phyloP scores from a whole-genome alignment of 2,888 invertebrate species.

The Augiades crinisus region DNA sequence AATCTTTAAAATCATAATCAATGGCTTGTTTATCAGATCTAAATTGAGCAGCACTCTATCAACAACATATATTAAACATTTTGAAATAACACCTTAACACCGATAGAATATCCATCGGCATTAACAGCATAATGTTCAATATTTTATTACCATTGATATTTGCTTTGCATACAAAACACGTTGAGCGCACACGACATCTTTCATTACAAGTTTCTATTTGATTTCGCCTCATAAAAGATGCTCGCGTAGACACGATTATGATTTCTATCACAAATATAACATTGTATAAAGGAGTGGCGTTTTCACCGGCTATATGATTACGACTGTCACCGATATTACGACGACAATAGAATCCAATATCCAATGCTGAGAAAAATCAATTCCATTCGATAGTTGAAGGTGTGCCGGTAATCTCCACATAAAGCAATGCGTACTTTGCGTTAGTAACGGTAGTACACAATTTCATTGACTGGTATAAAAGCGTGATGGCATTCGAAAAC shows the following conservation, averaged over 20 bases:
- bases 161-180: conserved; percentile 71
- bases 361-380: conserved; percentile 33
- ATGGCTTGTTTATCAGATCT: too few relatives aligned
- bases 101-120: conserved; percentile 48
- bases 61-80: conserved; percentile 40
- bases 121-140: conserved; percentile 72
- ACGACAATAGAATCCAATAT: conserved; percentile 42
- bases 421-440: conserved; percentile 43
- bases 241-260: conserved; percentile 71
- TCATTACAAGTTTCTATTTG: conserved; percentile 81
- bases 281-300: conserved; percentile 51
- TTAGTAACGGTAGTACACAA: conserved; percentile 42
- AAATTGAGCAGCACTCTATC: too few relatives aligned
- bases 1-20: too few relatives aligned
- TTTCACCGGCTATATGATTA: conserved; percentile 36
- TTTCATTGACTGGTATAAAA: conserved; percentile 49
- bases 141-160: conserved; percentile 73
- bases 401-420: conserved; percentile 42
- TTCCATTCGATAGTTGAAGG: conserved; percentile 36
- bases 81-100: conserved; percentile 49
- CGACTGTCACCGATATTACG: conserved; percentile 38
- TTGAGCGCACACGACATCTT: conserved; percentile 68
- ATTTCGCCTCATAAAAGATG: conserved; percentile 74
- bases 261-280: conserved; percentile 77
- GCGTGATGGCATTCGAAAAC: conserved; percentile 35